These are phyloP conservation scores for Caenorhabditis japonica DNA, from an alignment of 2,888 invertebrate genomes.

Conservation along the genomic window DNA sequence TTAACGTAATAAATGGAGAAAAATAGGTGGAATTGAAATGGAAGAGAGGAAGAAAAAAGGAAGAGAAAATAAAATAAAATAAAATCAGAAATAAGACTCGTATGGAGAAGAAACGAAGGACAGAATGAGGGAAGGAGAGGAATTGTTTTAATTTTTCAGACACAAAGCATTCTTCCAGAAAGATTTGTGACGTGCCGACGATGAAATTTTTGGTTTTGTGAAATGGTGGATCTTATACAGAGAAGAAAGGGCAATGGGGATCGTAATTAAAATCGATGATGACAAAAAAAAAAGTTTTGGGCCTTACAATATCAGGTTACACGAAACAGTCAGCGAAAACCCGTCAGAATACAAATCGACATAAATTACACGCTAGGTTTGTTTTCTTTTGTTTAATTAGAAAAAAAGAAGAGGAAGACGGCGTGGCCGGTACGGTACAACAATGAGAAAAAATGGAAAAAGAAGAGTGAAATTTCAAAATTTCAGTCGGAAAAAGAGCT, in stretches of 20 bases:
- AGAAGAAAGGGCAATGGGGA: no score
- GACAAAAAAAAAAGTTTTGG: background rate
- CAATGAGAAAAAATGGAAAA: conserved; percentile 5
- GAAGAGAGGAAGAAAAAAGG: background rate
- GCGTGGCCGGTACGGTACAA: background rate
- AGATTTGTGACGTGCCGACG: no score
- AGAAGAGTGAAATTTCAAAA: no score
- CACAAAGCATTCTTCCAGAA: no score
- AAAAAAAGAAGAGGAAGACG: conserved; percentile 13
- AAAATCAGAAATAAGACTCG: conserved; percentile 2
- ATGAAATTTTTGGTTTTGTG: no score
- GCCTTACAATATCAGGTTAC: conserved; percentile 23
- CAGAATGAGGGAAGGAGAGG: background rate
- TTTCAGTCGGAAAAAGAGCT: conserved; percentile 2
- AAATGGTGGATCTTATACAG: no score
- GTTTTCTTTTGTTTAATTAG: conserved; percentile 13
- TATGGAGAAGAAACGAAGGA: conserved; percentile 1
- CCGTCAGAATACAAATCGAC: conserved; percentile 45
- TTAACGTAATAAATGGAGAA: background rate
- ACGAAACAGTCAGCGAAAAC: conserved; percentile 36
- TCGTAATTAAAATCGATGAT: background rate
- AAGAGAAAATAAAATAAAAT: background rate
- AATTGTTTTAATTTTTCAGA: no score
- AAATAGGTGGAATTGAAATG: background rate
- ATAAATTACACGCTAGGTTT: conserved; percentile 50